A percentile compares a stretch with the other conserved stretches of the same genome.
Evolutionary conservation across 1,140 invertebrate species (phyloP).

Genomic region (Achatina immaculata): DNA sequence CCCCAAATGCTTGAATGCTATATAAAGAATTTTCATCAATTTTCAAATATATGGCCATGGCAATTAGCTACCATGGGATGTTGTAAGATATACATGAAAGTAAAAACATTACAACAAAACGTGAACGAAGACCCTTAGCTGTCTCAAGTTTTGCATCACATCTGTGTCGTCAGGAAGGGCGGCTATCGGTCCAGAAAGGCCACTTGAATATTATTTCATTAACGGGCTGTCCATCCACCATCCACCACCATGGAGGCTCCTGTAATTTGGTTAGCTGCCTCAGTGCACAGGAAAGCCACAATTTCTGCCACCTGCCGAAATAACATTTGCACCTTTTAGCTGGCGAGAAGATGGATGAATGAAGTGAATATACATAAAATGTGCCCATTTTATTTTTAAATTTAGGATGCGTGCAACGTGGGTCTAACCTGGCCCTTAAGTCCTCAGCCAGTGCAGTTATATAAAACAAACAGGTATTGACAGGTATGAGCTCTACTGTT

Average conservation of each 20-base stretch:
- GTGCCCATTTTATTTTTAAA: neutral
- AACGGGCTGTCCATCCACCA: slow-evolving; percentile 51
- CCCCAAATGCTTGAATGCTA: no score
- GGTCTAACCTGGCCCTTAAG: neutral
- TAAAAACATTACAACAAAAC: no score
- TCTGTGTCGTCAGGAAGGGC: neutral
- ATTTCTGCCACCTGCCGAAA: slow-evolving; percentile 45
- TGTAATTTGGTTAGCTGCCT: slow-evolving; percentile 51
- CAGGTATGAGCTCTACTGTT: no score
- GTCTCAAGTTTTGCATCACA: neutral
- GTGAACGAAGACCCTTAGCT: neutral
- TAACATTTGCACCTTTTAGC: slow-evolving; percentile 25
- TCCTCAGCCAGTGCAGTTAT: no score
- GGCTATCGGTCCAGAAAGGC: neutral
- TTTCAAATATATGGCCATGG: no score
- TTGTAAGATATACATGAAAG: no score
- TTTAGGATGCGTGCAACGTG: neutral
- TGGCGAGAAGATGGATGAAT: neutral
- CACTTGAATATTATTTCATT: neutral
- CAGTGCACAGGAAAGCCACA: slow-evolving; percentile 47
- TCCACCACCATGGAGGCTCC: slow-evolving; percentile 52
- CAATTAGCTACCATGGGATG: no score
- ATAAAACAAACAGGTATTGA: no score
- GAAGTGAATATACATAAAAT: neutral
- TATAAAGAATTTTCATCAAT: no score